Percentiles rank a stretch among this genome's conserved stretches.
phyloP scores from a whole-genome alignment of 2,888 invertebrate species.

The Mechanitis mazaeus region DNA sequence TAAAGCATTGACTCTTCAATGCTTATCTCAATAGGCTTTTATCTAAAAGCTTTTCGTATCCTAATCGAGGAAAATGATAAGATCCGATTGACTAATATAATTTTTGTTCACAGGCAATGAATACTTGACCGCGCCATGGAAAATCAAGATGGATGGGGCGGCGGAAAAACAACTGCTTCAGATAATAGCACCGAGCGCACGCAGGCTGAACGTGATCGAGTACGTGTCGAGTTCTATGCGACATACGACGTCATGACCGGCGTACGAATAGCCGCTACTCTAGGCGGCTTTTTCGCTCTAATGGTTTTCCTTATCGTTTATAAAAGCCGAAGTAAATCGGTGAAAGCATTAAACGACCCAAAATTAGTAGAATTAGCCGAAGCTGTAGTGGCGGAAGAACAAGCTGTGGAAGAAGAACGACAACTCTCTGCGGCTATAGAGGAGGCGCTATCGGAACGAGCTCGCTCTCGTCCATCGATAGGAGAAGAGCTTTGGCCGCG shows the following conservation, averaged over 20 bases:
- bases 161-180: slow-evolving; percentile 50
- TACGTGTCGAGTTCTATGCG: slow-evolving; percentile 88
- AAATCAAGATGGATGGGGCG: slow-evolving; percentile 63
- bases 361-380: slow-evolving; percentile 87
- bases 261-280: slow-evolving; percentile 91
- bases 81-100: slow-evolving; percentile 9
- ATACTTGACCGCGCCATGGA: slow-evolving; percentile 70
- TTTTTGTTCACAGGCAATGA: slow-evolving; percentile 63
- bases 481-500: slow-evolving; percentile 80
- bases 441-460: slow-evolving; percentile 73
- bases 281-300: slow-evolving; percentile 93
- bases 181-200: slow-evolving; percentile 60
- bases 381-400: slow-evolving; percentile 83
- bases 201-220: slow-evolving; percentile 79
- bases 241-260: slow-evolving; percentile 97
- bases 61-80: slow-evolving; percentile 10
- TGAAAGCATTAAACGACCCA: slow-evolving; percentile 85
- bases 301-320: slow-evolving; percentile 94
- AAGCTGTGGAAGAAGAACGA: slow-evolving; percentile 82
- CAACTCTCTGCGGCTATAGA: slow-evolving; percentile 85
- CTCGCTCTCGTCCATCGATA: slow-evolving; percentile 76
- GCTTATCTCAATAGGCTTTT: slow-evolving; percentile 31
- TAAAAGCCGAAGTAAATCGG: slow-evolving; percentile 89
- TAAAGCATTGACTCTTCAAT: slow-evolving; percentile 21
- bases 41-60: slow-evolving; percentile 28